Evolutionary conservation across 2,113 vertebrate species (phyloP).

Genomic region (Bostrychus sinensis): DNA sequence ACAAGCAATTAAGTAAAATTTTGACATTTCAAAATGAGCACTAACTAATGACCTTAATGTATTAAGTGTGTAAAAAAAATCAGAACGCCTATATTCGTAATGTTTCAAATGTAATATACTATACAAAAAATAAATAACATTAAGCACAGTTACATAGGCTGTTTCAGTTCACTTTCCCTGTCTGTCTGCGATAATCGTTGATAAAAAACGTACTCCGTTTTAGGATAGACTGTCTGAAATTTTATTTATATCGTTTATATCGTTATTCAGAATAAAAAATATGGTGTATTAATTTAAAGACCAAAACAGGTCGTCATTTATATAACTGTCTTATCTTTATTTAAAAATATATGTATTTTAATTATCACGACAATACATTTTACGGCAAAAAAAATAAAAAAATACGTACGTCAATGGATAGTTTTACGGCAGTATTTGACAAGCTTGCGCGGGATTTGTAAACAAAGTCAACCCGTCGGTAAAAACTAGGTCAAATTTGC

Average conservation of each 20-base stretch:
- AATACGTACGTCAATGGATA: not conserved
- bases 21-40: too few species aligned
- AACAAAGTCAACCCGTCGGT: slow-evolving; percentile 29
- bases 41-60: too few species aligned
- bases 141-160: too few species aligned
- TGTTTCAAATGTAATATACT: too few species aligned
- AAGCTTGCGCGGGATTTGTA: slow-evolving; percentile 73
- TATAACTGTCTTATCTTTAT: not conserved
- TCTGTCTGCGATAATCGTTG: too few species aligned
- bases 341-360: not conserved
- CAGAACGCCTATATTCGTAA: too few species aligned
- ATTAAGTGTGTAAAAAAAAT: too few species aligned
- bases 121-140: too few species aligned
- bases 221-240: not conserved
- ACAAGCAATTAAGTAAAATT: too few species aligned
- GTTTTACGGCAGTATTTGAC: slow-evolving; percentile 65
- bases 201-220: not conserved
- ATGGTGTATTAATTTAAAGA: too few species aligned
- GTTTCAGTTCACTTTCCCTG: too few species aligned
- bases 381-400: not conserved
- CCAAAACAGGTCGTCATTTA: not conserved
- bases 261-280: too few species aligned
- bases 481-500: accelerated
- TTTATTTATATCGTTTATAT: not conserved
- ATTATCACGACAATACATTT: not conserved